Evolutionary conservation across 2,113 vertebrate species (phyloP), one percentile per base, ranked within the genome.

Genomic region (Pedionomus torquatus): DNA sequence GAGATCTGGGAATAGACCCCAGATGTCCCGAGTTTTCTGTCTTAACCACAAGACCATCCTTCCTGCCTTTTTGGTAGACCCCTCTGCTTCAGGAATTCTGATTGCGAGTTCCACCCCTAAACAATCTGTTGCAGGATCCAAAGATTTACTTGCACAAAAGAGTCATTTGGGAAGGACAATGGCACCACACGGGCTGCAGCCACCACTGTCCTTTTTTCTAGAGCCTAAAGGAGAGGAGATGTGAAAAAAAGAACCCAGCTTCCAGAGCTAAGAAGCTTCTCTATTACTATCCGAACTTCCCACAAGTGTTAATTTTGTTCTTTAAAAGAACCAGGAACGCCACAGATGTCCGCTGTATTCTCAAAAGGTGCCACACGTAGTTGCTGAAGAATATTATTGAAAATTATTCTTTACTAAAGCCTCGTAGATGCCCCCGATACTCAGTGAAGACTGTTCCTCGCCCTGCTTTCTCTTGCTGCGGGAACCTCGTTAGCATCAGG

Each of bases 1-100:
- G 89, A 96, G 94, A 96, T 90, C 95, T 96, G 79, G 87, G 92
- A 97, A 97, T 77, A 75, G 83, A 91, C 93, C 93, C 95, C 95
- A 97, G 94, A 95, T 97, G 97, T 95, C 94, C 89, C 4, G 46
- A 95, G 82, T 88, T 88, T 83, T 96, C 52, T 77, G 89, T 79
- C 81, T 94, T 80, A 96, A 96, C 96, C 96, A 80, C 91, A 91
- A 95, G 95, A 81, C 74, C 94, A 91, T 95, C 92, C 94, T 97
- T 96, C 91, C 95, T 97, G 93, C 69, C 90, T 81, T 76, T 84
- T 94, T 69, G 89, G 92, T 97, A 94, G 97, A 91, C 89, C 89
- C 81, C 89, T 97, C 89, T 95, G 86, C 90, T 95, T 84, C 78
- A 96, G 95, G 83, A 95, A 95, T 96, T 92, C 86, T 33, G 3